A percentile compares a stretch with the other conserved stretches of the same genome.
phyloP scores from a whole-genome alignment of 2,797 vertebrate genomes.

The Melanotaenia trifasciata region DNA sequence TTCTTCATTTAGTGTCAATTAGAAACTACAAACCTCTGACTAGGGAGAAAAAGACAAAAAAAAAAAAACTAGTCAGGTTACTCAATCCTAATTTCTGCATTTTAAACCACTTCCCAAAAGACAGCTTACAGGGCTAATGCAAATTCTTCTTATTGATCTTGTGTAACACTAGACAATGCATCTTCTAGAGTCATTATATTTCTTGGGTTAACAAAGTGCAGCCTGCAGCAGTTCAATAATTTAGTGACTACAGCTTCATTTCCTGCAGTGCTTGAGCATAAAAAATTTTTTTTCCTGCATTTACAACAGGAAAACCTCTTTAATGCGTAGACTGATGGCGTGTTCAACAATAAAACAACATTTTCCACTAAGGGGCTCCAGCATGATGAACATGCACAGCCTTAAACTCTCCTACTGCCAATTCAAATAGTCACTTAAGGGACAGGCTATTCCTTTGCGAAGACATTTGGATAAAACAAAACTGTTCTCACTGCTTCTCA shows the following conservation, averaged over 20 bases:
- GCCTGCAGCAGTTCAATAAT: slow-evolving; percentile 5
- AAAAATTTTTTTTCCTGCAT: background rate
- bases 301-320: background rate
- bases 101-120: background rate
- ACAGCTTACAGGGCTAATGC: background rate
- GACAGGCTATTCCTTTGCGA: background rate
- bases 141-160: background rate
- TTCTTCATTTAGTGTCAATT: background rate
- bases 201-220: slow-evolving; percentile 2
- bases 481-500: background rate
- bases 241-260: background rate
- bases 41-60: background rate
- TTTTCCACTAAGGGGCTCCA: background rate
- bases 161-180: background rate
- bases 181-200: background rate
- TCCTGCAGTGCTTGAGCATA: background rate
- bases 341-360: background rate
- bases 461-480: background rate
- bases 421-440: background rate
- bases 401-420: background rate
- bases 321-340: background rate
- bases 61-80: background rate
- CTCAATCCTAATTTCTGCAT: slow-evolving; percentile 2
- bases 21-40: background rate
- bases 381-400: background rate